phyloP scores from a whole-genome alignment of 2,113 vertebrate species.

The Semnornis frantzii region DNA sequence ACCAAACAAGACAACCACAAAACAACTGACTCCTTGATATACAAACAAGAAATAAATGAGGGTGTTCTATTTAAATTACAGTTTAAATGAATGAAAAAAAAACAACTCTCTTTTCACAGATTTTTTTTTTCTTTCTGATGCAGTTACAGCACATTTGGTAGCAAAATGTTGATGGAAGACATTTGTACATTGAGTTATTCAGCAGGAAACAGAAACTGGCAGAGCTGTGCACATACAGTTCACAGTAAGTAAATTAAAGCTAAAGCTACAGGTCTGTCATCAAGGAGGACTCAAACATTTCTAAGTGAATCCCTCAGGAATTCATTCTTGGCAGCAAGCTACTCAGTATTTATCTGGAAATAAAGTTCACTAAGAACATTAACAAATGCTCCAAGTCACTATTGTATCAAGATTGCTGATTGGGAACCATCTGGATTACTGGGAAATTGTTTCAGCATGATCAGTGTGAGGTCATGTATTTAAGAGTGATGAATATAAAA shows the following conservation, averaged over 20 bases:
- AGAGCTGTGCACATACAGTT: not conserved
- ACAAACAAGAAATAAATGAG: not conserved
- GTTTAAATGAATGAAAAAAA: not conserved
- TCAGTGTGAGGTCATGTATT: not conserved
- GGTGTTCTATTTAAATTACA: not conserved
- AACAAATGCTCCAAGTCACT: not conserved
- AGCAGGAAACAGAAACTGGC: not conserved
- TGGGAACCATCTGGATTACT: not conserved
- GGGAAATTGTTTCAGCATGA: not conserved
- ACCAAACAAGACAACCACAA: no score
- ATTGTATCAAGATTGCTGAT: not conserved
- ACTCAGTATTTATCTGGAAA: not conserved
- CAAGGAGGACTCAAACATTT: not conserved
- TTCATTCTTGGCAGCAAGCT: not conserved
- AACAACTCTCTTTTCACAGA: not conserved
- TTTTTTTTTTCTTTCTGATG: not conserved
- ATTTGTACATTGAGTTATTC: not conserved
- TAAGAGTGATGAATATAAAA: not conserved
- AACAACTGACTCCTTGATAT: not conserved
- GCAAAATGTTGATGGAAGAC: not conserved
- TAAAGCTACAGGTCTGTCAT: not conserved
- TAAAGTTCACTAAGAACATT: not conserved
- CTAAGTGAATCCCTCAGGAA: not conserved
- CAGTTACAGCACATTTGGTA: not conserved
- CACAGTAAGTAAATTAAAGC: not conserved